Evolutionary conservation across 2,888 invertebrate species (phyloP).

Genomic region (Drosophila pseudotalamancana): DNA sequence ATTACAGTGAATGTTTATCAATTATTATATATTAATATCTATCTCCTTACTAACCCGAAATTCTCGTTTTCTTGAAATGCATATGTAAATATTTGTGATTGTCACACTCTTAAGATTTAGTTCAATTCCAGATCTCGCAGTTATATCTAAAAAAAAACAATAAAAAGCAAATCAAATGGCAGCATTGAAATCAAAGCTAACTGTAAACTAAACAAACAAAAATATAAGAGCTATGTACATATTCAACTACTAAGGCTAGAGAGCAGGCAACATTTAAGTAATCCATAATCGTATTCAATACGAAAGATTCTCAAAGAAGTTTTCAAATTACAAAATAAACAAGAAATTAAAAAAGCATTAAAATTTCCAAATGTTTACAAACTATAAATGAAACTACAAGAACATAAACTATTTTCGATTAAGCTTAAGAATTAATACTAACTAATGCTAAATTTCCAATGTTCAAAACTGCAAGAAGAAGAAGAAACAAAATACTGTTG

Average conservation of each 20-base stretch:
- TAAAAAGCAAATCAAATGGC: constrained; percentile 45
- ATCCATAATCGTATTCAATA: constrained; percentile 40
- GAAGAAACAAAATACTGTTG: constrained; percentile 29
- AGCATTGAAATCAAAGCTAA: constrained; percentile 36
- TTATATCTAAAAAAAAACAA: constrained; percentile 34
- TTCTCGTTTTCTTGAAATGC: constrained; percentile 6
- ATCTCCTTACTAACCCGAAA: no score
- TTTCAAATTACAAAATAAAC: constrained; percentile 24
- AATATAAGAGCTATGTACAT: constrained; percentile 46
- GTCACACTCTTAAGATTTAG: constrained; percentile 15
- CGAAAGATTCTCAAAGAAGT: constrained; percentile 54
- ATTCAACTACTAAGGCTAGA: constrained; percentile 50
- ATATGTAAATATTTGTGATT: constrained; percentile 52
- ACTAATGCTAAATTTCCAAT: constrained; percentile 31
- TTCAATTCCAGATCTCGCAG: constrained; percentile 69
- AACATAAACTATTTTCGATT: constrained; percentile 44
- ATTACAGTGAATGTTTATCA: no score
- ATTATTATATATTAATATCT: no score
- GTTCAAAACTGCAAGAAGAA: constrained; percentile 31
- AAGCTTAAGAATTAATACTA: constrained; percentile 4
- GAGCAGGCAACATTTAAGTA: constrained; percentile 28
- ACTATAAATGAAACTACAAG: constrained; percentile 47
- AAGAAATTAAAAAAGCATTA: constrained; percentile 6
- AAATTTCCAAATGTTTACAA: constrained; percentile 26
- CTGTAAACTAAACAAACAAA: constrained; percentile 27